Evolutionary conservation across 2,888 invertebrate genomes (phyloP), one percentile per base, ranked within the genome.

Genomic region (Mesochorus sp.): DNA sequence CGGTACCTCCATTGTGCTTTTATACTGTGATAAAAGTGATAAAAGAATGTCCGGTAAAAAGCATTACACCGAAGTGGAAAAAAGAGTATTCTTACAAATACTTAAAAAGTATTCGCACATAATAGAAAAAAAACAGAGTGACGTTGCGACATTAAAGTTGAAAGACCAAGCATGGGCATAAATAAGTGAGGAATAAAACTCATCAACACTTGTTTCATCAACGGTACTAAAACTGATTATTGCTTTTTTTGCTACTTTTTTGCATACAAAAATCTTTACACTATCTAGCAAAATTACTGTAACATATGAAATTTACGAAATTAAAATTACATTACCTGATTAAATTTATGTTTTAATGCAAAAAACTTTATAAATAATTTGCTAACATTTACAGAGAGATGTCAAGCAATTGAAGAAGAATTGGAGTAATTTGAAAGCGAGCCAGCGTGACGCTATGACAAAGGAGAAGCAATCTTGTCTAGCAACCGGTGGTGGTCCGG

Each of bases 51-150:
- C 53, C 4, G n/a, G 24, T 12, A 12, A 53, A 21, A 53, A 17
- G 21, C 28, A 28, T n/a, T 26, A 21, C 8, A 53, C 28, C 24
- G 12, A 53, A 53, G 28, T 19, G 3, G 26, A 53, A 8, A 53
- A 53, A 21, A 17, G 14, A 21, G 10, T 53, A 24, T 53, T 17
- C 14, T 19, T 53, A 21, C 26, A 53, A 53, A 53, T 53, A 53
- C 53, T 19, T 10, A 53, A 53, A 53, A 53, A 53, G 21, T 53
- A 53, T 53, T n/a, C 12, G 5, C 24, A 19, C 28, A 21, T 53
- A 3, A 53, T 53, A 2, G 12, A 53, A 53, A 53, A 21, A 53
- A n/a, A n/a, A n/a, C n/a, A 53, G 14, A 53, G 53, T 53, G 53
- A 53, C 21, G 10, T 53, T 12, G 21, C 5, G 3, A 53, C 19